Evolutionary conservation across 2,888 invertebrate species (phyloP).

Genomic region (Oasisia sp.): DNA sequence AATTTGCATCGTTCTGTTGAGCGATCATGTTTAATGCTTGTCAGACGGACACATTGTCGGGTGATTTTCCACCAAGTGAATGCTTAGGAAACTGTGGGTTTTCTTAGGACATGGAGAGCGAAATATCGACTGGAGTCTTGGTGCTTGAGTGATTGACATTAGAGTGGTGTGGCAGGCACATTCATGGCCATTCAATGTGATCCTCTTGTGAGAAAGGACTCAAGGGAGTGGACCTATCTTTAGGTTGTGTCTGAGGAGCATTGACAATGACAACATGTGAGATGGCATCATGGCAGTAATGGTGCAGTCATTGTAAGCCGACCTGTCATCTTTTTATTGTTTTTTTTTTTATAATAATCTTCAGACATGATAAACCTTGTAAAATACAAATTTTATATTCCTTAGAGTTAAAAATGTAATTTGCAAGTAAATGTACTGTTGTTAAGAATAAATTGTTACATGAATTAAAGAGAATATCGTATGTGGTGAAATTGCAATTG

Average conservation of each 20-base stretch:
- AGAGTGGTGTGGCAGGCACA: neutral
- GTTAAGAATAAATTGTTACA: no score
- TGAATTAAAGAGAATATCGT: no score
- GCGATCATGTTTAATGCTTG: slow-evolving; percentile 4
- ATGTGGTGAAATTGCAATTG: no score
- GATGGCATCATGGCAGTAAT: no score
- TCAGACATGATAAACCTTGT: no score
- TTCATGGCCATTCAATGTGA: neutral
- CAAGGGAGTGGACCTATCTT: neutral
- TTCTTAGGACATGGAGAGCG: neutral
- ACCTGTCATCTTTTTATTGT: no score
- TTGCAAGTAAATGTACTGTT: no score
- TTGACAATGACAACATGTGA: neutral
- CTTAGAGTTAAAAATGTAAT: no score
- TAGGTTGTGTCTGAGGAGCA: neutral
- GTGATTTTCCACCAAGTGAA: neutral
- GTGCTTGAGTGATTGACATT: neutral
- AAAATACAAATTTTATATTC: no score
- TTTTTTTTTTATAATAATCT: no score
- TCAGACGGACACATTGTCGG: neutral
- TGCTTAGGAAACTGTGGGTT: slow-evolving; percentile 7
- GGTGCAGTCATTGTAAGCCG: no score
- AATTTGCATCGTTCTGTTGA: slow-evolving; percentile 13
- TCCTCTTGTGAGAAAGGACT: neutral
- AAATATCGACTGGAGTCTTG: neutral